Evolutionary conservation across 2,888 invertebrate genomes (phyloP).

Genomic region (Dugesia japonica): DNA sequence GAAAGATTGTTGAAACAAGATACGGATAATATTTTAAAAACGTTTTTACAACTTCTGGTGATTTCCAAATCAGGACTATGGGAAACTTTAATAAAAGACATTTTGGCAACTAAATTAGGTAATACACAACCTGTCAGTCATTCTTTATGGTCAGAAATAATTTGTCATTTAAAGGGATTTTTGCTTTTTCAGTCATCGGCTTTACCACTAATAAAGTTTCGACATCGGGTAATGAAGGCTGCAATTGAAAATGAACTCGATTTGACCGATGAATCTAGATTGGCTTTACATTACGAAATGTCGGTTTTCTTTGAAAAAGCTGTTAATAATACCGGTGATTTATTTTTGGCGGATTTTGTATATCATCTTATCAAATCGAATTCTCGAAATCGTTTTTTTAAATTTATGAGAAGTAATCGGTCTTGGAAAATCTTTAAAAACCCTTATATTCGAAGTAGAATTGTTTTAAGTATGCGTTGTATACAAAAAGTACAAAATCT

Average conservation of each 20-base stretch:
- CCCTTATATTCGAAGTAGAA: neutral
- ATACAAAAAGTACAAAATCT: neutral
- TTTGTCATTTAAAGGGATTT: slow-evolving; percentile 24
- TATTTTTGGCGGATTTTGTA: neutral
- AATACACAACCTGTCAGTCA: slow-evolving; percentile 17
- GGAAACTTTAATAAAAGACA: slow-evolving; percentile 25
- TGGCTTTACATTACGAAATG: neutral
- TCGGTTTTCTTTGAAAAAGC: neutral
- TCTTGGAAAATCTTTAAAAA: neutral
- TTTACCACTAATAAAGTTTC: slow-evolving; percentile 27
- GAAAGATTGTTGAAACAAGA: slow-evolving; percentile 29
- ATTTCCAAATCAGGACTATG: slow-evolving; percentile 29
- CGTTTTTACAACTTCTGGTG: slow-evolving; percentile 24
- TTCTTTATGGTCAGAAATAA: neutral
- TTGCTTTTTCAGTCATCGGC: slow-evolving; percentile 6
- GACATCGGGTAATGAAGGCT: slow-evolving; percentile 27
- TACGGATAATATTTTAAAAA: neutral
- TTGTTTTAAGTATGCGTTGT: neutral
- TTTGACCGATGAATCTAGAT: neutral
- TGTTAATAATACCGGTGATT: neutral
- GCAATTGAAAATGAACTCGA: neutral
- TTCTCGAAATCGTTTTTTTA: neutral
- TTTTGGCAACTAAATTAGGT: neutral
- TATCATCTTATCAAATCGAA: slow-evolving; percentile 13
- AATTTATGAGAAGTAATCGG: neutral